Evolutionary conservation across 2,888 invertebrate genomes (phyloP), one percentile per base, ranked within the genome.

Genomic region (Athalia cordata): DNA sequence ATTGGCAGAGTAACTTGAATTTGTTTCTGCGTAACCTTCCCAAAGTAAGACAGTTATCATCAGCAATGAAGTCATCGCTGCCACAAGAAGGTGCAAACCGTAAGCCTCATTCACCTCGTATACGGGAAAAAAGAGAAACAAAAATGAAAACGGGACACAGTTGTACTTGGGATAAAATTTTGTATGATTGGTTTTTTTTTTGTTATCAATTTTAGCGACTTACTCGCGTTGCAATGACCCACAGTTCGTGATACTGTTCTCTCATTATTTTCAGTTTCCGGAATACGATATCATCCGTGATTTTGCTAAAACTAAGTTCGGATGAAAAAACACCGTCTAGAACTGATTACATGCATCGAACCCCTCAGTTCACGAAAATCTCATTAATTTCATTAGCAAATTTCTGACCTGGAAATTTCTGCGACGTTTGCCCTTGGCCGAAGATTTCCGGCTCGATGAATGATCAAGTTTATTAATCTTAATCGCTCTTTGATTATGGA

Each of bases 161-260:
- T 45, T n/a, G 11, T 3, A 45, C 15, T n/a, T 5, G 45, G 29
- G 64, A 6, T 9, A 11, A 64, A 47, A 45, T 43, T 8, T 64
- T 11, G 3, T n/a, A 45, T 2, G 45, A 45, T 6, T 43, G 3
- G 1, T 11, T 62, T 62, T 62, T 7, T 9, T 29, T 62, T 62
- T 11, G 43, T 0, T 7, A 62, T n/a, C 2, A 29, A 47, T 47
- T 4, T 29, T 62, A 64, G 4, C 5, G 5, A 64, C 45, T n/a
- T 64, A 64, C 64, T 45, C 47, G 43, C 45, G n/a, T 11, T 9
- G 64, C 5, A n/a, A 64, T 64, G 43, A 6, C 45, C 64, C 64
- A 64, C 64, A 64, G 11, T n/a, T 64, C 11, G 64, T 64, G 64
- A 64, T 64, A 64, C 29, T 8, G 64, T 8, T 45, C 6, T 64